Percentiles rank a stretch among this genome's conserved stretches.
These are phyloP conservation scores for Halcyon chelicuti DNA, from an alignment of 2,797 vertebrate species.

Conservation along the genomic window DNA sequence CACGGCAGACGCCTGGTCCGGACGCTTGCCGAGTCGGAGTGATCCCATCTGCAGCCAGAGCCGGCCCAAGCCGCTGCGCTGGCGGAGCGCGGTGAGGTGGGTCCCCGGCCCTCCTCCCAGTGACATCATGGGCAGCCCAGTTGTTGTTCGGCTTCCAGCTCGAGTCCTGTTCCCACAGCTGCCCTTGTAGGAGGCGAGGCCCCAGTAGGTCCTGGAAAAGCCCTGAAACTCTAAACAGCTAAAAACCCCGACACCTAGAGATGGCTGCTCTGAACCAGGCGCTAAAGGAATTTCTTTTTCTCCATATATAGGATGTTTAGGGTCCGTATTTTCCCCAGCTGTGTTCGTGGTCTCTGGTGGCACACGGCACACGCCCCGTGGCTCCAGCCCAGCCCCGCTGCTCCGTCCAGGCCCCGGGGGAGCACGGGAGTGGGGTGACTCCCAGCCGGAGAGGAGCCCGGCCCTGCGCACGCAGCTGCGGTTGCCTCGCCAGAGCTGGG, in stretches of 20 bases:
- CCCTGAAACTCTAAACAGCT: neutral
- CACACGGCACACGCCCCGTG: neutral
- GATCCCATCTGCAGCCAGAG: neutral
- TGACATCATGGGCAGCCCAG: neutral
- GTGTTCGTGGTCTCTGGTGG: neutral
- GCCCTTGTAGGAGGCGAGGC: fast-evolving
- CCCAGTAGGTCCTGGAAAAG: neutral
- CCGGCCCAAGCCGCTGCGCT: neutral
- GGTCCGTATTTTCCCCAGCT: neutral
- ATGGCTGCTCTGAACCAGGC: fast-evolving
- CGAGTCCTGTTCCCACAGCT: fast-evolving
- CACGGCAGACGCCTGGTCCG: fast-evolving
- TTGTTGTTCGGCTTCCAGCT: neutral
- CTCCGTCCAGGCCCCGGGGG: conserved; percentile 6
- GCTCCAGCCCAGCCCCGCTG: neutral
- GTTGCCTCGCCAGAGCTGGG: neutral
- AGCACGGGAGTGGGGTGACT: neutral
- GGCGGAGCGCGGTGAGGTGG: neutral
- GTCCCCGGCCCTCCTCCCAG: neutral
- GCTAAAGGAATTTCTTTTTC: neutral
- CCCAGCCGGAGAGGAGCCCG: neutral
- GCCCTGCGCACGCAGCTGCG: fast-evolving
- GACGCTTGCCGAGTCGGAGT: neutral
- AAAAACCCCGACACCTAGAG: fast-evolving
- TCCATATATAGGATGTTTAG: fast-evolving